These are phyloP conservation scores for Mormyrus proboscirostris DNA, from an alignment of 2,797 vertebrate species.

Conservation along the genomic window DNA sequence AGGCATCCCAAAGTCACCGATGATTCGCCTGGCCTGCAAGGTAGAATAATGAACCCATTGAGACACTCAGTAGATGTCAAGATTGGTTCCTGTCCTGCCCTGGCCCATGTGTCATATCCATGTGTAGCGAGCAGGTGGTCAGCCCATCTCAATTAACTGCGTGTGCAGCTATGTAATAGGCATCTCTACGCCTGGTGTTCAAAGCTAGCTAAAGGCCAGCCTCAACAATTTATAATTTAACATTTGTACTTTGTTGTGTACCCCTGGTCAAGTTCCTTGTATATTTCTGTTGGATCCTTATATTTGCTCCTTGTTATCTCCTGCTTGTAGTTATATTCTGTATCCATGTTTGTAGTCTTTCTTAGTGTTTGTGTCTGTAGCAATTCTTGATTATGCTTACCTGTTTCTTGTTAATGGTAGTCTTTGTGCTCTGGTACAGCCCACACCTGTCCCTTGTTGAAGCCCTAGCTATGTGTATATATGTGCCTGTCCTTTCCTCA, in stretches of 20 bases:
- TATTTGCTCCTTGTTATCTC: not conserved
- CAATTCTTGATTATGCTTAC: not conserved
- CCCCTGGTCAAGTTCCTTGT: not conserved
- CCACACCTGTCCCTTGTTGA: not conserved
- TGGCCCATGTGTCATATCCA: not conserved
- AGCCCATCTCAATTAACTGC: not conserved
- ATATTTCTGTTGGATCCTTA: not conserved
- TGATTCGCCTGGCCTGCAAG: constrained; percentile 64
- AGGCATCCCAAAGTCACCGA: constrained; percentile 68
- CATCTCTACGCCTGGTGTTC: not conserved
- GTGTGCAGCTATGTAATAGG: not conserved
- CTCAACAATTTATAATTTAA: not conserved
- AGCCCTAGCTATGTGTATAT: not conserved
- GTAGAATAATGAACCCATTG: constrained; percentile 14
- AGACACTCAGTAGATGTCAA: not conserved
- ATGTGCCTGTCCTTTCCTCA: not conserved
- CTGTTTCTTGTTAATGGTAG: not conserved
- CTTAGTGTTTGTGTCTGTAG: not conserved
- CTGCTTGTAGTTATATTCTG: not conserved
- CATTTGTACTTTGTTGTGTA: not conserved
- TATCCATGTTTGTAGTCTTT: not conserved
- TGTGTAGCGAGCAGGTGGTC: not conserved
- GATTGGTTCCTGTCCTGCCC: not conserved
- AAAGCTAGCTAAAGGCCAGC: not conserved
- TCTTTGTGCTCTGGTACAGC: not conserved